These are phyloP conservation scores for Clamator glandarius DNA, from an alignment of 2,797 vertebrate genomes.

Conservation along the genomic window DNA sequence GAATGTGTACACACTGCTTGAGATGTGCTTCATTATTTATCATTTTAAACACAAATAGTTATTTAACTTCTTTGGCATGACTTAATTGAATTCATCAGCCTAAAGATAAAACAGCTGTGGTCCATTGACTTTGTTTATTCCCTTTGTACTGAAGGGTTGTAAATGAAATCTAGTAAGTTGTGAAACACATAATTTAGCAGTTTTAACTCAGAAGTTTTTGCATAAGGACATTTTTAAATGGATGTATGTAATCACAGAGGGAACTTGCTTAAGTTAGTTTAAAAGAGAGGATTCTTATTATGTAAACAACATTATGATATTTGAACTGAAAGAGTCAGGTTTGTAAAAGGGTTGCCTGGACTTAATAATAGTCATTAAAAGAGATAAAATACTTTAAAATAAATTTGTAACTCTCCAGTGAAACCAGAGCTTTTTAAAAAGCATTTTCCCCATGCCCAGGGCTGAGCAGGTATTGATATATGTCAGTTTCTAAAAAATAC, in stretches of 20 bases:
- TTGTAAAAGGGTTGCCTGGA: background rate
- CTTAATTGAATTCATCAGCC: background rate
- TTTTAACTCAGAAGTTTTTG: background rate
- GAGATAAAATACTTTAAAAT: background rate
- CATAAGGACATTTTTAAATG: background rate
- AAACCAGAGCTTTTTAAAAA: background rate
- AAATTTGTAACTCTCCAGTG: background rate
- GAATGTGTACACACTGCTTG: background rate
- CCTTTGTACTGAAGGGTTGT: background rate
- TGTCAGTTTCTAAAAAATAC: background rate
- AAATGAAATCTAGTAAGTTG: background rate
- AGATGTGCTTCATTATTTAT: background rate
- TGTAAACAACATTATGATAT: background rate
- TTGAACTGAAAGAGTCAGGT: background rate
- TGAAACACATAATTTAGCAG: background rate
- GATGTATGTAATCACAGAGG: background rate
- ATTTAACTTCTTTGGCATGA: background rate
- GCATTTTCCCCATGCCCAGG: background rate
- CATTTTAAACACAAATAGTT: background rate
- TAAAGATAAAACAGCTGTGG: background rate
- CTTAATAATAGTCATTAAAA: background rate
- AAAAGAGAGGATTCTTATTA: background rate
- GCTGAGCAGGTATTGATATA: background rate
- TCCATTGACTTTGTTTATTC: background rate
- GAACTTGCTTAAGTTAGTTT: background rate